Evolutionary conservation across 2,797 vertebrate species (phyloP), one percentile per base, ranked within the genome.

Genomic region (Nothura maculosa): DNA sequence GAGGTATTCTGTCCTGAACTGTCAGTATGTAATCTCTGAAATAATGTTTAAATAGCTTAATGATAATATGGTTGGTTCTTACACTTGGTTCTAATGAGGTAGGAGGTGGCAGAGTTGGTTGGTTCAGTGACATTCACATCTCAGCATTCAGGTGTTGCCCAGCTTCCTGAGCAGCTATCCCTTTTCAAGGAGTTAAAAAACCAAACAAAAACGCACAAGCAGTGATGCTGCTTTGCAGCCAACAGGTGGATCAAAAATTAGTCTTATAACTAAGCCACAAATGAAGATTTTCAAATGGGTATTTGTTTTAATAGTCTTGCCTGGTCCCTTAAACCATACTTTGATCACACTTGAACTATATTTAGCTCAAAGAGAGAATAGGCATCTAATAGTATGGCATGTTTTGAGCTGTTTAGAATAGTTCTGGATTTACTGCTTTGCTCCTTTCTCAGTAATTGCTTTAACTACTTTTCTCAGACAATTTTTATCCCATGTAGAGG

Each of bases 281-380:
- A 95, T 80, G 70, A 89, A 91, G 73, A 80, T 89, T 95, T 83
- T 76, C 28, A 30, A 30, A 15, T 54, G 28, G 27, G 0, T 55
- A 12, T 85, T 92, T 93, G 76, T 73, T 87, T 82, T 91, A 19
- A 67, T 24, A 55, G 82, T 74, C 73, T 84, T 92, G 80, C 95
- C 96, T 62, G 73, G 45, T 69, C 92, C 92, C 80, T 92, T 47
- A 55, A 89, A 85, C 76, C 84, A 43, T 91, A 6, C 94, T 94
- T 96, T 95, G 89, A 93, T 96, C 91, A 30, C 69, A 83, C 69
- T 85, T 84, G 66, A 83, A 50, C 69, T 73, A 72, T 40, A 73
- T 89, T 64, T 81, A 92, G 70, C 70, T 80, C 36, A 45, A 67
- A 55, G 72, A 60, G 85, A 83, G 63, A 79, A 40, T 30, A 81